Conservation (phyloP, 2,888 invertebrate species). For the Erannis defoliaria region DNA sequence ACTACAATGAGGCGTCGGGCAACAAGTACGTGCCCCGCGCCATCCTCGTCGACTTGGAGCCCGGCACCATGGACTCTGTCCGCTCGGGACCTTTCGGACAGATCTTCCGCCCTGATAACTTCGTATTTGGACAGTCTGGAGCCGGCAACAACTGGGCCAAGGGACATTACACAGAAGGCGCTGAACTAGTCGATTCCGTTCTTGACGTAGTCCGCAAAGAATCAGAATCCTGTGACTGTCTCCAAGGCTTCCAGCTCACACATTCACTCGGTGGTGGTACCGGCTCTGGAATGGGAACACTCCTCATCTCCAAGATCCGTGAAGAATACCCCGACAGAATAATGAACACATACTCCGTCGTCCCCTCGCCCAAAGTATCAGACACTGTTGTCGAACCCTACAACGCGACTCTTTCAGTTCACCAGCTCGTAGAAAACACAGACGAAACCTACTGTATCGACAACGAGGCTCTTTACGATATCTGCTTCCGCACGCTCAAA, state of each 20-base stretch:
- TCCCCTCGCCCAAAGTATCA: constrained; percentile 95
- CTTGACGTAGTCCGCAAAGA: constrained; percentile 94
- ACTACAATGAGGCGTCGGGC: constrained; percentile 96
- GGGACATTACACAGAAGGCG: constrained; percentile 91
- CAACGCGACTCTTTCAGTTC: constrained; percentile 95
- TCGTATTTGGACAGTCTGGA: constrained; percentile 89
- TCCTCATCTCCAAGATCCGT: constrained; percentile 95
- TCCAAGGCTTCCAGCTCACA: constrained; percentile 95
- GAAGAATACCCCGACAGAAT: constrained; percentile 97
- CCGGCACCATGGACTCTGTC: constrained; percentile 89
- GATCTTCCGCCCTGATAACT: constrained; percentile 92
- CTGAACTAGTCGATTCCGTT: constrained; percentile 90
- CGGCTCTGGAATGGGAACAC: constrained; percentile 87
- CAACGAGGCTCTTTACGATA: constrained; percentile 88
- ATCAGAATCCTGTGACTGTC: constrained; percentile 96
- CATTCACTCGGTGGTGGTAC: constrained; percentile 89
- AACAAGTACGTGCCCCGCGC: constrained; percentile 80
- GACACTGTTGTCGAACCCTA: constrained; percentile 89
- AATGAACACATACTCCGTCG: constrained; percentile 94
- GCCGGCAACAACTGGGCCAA: constrained; percentile 88
- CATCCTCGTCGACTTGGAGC: constrained; percentile 79
- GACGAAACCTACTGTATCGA: constrained; percentile 96
- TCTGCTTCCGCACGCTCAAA: constrained; percentile 95
- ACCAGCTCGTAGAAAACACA: constrained; percentile 95
- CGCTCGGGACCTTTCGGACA: constrained; percentile 90